phyloP scores from a whole-genome alignment of 2,888 invertebrate species.

The Caenorhabditis japonica region DNA sequence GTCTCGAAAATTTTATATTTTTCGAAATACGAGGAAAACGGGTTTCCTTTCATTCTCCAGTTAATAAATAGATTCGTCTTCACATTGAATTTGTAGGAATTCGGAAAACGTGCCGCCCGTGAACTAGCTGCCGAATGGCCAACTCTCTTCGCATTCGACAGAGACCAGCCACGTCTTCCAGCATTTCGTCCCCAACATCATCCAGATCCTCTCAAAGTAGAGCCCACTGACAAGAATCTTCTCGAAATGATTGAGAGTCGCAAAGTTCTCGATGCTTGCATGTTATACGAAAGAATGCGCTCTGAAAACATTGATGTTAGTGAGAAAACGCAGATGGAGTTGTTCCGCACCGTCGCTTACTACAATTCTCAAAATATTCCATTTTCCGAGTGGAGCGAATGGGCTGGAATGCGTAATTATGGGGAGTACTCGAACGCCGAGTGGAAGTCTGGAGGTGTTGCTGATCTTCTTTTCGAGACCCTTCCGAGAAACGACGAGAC shows the following conservation, averaged over 20 bases:
- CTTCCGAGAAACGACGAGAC: conserved; percentile 64
- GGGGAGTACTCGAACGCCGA: conserved; percentile 34
- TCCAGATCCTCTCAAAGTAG: conserved; percentile 64
- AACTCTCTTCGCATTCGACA: conserved; percentile 75
- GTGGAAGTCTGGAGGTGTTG: conserved; percentile 61
- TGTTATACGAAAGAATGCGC: conserved; percentile 71
- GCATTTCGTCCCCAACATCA: conserved; percentile 71
- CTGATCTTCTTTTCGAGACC: conserved; percentile 70
- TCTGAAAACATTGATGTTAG: conserved; percentile 61
- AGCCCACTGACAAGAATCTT: conserved; percentile 67
- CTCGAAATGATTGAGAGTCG: conserved; percentile 58
- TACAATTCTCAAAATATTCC: conserved; percentile 71
- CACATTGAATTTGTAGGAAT: conserved; percentile 67
- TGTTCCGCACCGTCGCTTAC: conserved; percentile 70
- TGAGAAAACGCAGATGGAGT: conserved; percentile 45
- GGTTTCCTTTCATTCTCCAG: too few species aligned
- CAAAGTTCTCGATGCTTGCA: conserved; percentile 65
- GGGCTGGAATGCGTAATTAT: conserved; percentile 70
- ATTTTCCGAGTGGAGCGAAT: conserved; percentile 67
- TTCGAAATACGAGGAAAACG: too few species aligned
- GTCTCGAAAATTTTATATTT: too few species aligned
- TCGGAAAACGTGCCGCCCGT: conserved; percentile 73
- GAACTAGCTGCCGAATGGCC: conserved; percentile 76
- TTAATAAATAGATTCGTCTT: too few species aligned
- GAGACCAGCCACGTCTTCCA: conserved; percentile 72